These are phyloP conservation scores for Talpa occidentalis DNA, from an alignment of 2,113 vertebrate genomes.

Conservation along the genomic window DNA sequence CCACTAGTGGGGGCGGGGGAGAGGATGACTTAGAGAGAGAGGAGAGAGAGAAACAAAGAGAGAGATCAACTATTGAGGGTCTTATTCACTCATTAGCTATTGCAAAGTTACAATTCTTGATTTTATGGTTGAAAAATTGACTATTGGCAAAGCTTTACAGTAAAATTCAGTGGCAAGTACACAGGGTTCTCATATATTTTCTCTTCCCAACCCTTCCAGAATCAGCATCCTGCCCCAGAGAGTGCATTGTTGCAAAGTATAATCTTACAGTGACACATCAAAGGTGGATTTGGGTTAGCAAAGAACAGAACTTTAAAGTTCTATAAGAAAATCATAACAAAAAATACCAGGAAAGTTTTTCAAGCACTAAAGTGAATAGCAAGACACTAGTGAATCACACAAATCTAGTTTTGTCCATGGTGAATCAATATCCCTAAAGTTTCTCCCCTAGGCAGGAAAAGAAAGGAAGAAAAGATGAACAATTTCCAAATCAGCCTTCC, in stretches of 20 bases:
- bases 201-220: rapidly evolving
- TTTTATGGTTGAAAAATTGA: neutral
- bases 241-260: rapidly evolving
- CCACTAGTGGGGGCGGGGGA: too few species aligned
- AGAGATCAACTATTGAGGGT: neutral
- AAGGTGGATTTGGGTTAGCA: neutral
- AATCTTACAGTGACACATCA: rapidly evolving
- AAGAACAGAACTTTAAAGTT: neutral
- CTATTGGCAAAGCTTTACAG: neutral
- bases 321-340: neutral
- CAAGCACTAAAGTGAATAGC: rapidly evolving
- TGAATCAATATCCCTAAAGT: neutral
- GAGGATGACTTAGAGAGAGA: too few species aligned
- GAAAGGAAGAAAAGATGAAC: slow-evolving; percentile 59
- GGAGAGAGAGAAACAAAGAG: neutral
- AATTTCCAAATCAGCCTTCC: slow-evolving; percentile 60
- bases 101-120: neutral
- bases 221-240: too few species aligned
- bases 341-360: neutral
- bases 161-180: neutral
- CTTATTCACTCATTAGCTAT: neutral
- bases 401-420: neutral
- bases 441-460: neutral
- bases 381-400: neutral
- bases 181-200: neutral